Percentiles rank a stretch among this genome's conserved stretches.
These are phyloP conservation scores for Eupleurogrammus muticus DNA, from an alignment of 2,797 vertebrate species.

Conservation along the genomic window DNA sequence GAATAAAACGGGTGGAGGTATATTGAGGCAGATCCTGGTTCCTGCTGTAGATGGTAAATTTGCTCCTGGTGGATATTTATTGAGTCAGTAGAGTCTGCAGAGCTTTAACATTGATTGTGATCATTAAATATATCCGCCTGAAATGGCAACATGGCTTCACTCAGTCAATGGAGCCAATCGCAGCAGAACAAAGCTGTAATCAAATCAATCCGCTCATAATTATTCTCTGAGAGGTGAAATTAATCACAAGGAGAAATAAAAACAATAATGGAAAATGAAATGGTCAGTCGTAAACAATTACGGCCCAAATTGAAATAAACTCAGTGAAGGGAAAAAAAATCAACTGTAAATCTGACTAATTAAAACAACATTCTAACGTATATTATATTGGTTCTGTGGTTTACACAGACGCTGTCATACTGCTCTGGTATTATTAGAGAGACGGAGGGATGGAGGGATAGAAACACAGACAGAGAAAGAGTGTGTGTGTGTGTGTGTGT, in stretches of 20 bases:
- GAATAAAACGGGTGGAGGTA: too few species aligned
- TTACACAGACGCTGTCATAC: conserved; percentile 45
- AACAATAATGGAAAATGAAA: conserved; percentile 84
- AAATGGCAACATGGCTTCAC: conserved; percentile 85
- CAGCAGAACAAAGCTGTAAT: conserved; percentile 81
- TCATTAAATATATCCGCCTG: conserved; percentile 88
- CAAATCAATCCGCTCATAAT: conserved; percentile 86
- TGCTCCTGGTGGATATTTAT: conserved; percentile 86
- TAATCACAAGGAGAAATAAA: conserved; percentile 83
- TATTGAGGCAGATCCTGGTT: conserved; percentile 81
- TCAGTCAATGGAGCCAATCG: conserved; percentile 81
- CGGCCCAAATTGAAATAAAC: conserved; percentile 76
- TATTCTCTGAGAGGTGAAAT: conserved; percentile 84
- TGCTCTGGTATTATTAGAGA: conserved; percentile 44
- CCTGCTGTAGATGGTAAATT: conserved; percentile 86
- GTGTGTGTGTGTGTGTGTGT: conserved; percentile 27
- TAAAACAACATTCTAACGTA: conserved; percentile 65
- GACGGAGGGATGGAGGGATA: conserved; percentile 43
- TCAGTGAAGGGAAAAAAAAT: conserved; percentile 68
- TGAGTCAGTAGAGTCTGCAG: conserved; percentile 86
- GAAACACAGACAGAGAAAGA: conserved; percentile 19
- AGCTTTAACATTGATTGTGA: conserved; percentile 88
- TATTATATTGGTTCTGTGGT: conserved; percentile 66
- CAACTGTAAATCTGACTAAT: conserved; percentile 70
- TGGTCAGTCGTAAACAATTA: conserved; percentile 80